Evolutionary conservation across 2,113 vertebrate genomes (phyloP).

Genomic region (Ondatra zibethicus): DNA sequence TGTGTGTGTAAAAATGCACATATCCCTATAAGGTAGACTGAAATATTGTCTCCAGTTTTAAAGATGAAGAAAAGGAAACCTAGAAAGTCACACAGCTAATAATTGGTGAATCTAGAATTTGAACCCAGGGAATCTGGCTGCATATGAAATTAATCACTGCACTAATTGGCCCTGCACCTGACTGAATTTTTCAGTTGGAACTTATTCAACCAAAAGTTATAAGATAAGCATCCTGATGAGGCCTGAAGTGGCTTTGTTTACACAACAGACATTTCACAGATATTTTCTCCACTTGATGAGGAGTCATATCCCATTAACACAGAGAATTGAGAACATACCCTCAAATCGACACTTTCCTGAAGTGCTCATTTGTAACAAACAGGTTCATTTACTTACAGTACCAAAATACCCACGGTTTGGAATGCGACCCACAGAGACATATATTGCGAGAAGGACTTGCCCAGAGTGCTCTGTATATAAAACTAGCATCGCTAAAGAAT

Average conservation of each 20-base stretch:
- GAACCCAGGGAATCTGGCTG: neutral
- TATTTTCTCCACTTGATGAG: conserved; percentile 65
- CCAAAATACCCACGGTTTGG: conserved; percentile 39
- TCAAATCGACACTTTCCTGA: conserved; percentile 47
- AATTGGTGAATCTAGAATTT: neutral
- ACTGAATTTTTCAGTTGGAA: conserved; percentile 48
- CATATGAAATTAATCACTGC: conserved; percentile 37
- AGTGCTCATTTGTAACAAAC: conserved; percentile 62
- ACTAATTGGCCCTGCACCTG: conserved; percentile 20
- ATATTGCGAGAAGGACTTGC: neutral
- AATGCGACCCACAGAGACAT: conserved; percentile 29
- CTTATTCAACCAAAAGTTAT: conserved; percentile 34
- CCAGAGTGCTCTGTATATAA: neutral
- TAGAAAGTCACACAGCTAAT: neutral
- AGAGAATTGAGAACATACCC: conserved; percentile 59
- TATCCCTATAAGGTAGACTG: neutral
- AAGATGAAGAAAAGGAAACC: conserved; percentile 32
- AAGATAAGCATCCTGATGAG: conserved; percentile 30
- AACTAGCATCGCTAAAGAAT: conserved; percentile 37
- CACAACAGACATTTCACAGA: conserved; percentile 60
- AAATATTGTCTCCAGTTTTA: conserved; percentile 40
- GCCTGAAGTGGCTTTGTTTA: conserved; percentile 49
- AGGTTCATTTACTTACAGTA: conserved; percentile 57
- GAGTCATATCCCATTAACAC: conserved; percentile 63
- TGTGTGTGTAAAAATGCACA: neutral